phyloP scores from a whole-genome alignment of 2,797 vertebrate genomes.

The Limnodromus scolopaceus region DNA sequence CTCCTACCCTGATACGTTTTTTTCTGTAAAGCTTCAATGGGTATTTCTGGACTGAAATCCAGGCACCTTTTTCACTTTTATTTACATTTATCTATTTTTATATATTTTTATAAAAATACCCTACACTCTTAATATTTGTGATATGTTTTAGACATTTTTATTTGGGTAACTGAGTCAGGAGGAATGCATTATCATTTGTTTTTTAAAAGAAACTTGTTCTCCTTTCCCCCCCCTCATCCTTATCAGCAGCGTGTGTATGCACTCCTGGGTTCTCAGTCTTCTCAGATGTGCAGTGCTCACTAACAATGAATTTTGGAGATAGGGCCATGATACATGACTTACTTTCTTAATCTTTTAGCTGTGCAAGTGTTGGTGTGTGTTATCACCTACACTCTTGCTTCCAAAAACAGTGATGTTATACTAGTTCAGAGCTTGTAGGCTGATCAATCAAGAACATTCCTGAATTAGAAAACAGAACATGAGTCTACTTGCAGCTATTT shows the following conservation, averaged over 20 bases:
- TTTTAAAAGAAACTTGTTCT: background rate
- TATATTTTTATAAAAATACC: background rate
- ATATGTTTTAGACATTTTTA: background rate
- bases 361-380: background rate
- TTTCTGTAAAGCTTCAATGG: background rate
- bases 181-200: background rate
- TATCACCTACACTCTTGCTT: background rate
- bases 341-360: background rate
- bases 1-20: background rate
- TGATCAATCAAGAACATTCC: background rate
- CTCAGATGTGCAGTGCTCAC: background rate
- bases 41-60: background rate
- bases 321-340: background rate
- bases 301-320: background rate
- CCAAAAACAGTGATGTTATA: background rate
- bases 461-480: background rate
- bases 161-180: background rate
- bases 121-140: background rate
- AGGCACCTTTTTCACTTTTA: background rate
- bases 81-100: background rate
- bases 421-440: background rate
- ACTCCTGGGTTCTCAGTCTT: background rate
- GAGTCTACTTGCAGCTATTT: background rate
- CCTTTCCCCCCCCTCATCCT: background rate
- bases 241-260: background rate